Evolutionary conservation across 2,888 invertebrate genomes (phyloP).

Genomic region (Melinaea menophilus): DNA sequence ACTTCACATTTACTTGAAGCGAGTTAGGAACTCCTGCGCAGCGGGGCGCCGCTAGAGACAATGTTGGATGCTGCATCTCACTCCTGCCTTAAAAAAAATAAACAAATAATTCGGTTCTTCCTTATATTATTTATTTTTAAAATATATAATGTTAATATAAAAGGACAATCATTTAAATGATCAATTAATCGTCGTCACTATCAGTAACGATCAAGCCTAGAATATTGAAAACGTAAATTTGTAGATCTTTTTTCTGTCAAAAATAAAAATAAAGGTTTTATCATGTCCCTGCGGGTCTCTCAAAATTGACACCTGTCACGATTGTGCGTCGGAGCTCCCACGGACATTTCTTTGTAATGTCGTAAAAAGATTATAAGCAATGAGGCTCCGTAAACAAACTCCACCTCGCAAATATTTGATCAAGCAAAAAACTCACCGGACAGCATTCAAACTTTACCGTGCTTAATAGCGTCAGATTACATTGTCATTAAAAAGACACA

Average conservation of each 20-base stretch:
- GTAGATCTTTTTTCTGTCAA: no score
- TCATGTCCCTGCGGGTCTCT: constrained; percentile 36
- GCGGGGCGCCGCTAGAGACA: constrained; percentile 32
- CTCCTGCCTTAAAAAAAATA: constrained; percentile 5
- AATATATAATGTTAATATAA: no score
- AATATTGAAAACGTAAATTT: no score
- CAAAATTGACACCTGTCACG: constrained; percentile 45
- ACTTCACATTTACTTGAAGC: constrained; percentile 34
- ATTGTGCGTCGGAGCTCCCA: constrained; percentile 37
- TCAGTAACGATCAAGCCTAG: no score
- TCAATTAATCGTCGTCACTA: no score
- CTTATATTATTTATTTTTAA: no score
- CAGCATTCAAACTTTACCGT: neutral
- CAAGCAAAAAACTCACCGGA: neutral
- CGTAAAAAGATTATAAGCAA: constrained; percentile 32
- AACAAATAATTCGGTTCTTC: neutral
- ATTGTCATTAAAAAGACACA: neutral
- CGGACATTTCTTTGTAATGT: constrained; percentile 34
- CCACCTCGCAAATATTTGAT: constrained; percentile 30
- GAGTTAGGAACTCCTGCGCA: constrained; percentile 30
- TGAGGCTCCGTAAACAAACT: constrained; percentile 34
- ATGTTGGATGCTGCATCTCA: constrained; percentile 13
- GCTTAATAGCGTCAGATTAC: neutral
- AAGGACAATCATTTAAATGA: no score
- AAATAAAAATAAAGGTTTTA: constrained; percentile 18